phyloP scores from a whole-genome alignment of 2,888 invertebrate species.

The Stenodema calcarata region DNA sequence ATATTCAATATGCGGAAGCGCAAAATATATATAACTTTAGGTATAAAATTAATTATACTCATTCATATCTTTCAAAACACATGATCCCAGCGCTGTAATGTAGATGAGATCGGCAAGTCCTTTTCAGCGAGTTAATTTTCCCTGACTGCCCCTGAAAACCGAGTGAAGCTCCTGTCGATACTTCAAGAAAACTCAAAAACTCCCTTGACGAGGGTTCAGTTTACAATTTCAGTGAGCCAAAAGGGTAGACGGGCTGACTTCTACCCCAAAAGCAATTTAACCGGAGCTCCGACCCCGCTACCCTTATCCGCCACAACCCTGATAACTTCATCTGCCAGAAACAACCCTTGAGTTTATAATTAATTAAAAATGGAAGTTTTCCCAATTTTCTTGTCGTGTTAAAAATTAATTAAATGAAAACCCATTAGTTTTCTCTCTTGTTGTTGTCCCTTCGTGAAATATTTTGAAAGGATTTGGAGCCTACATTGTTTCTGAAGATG shows the following conservation, averaged over 20 bases:
- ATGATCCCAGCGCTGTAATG: too few relatives aligned
- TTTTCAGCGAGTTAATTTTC: neutral
- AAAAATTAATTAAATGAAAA: neutral
- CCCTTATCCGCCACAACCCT: neutral
- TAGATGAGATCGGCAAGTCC: too few relatives aligned
- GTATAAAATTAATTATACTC: too few relatives aligned
- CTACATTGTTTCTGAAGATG: neutral
- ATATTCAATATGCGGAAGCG: too few relatives aligned
- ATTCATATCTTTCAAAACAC: too few relatives aligned
- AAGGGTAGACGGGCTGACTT: neutral
- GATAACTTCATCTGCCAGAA: constrained; percentile 2
- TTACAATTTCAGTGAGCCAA: neutral
- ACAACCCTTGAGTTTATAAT: neutral
- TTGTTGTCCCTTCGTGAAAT: neutral
- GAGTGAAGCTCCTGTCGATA: neutral
- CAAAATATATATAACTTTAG: too few relatives aligned
- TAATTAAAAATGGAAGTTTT: neutral
- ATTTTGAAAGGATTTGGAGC: neutral
- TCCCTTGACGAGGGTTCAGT: neutral
- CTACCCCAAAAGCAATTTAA: neutral
- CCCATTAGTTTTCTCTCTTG: neutral
- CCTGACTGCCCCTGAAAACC: neutral
- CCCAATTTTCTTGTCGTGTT: neutral
- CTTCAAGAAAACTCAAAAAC: neutral
- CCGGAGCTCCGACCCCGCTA: neutral